A percentile compares a stretch with the other conserved stretches of the same genome.
These are phyloP conservation scores for Gila robusta DNA, from an alignment of 2,797 vertebrate species.

Conservation along the genomic window DNA sequence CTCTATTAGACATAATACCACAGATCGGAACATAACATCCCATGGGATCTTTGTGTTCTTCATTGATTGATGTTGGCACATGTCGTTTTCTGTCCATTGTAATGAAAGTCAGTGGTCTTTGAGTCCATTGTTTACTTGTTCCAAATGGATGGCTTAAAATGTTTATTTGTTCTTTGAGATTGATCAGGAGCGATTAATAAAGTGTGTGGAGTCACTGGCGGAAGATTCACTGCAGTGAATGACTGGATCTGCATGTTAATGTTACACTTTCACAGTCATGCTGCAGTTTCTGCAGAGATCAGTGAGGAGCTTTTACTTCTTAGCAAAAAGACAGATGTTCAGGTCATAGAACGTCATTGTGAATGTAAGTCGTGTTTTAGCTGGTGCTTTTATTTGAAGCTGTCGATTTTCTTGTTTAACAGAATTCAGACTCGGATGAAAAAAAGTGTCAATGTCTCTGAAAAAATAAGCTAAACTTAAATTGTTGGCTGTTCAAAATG, in stretches of 20 bases:
- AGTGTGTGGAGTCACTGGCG: slow-evolving; percentile 14
- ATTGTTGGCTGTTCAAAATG: not conserved
- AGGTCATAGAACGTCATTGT: not conserved
- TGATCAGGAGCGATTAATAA: slow-evolving; percentile 24
- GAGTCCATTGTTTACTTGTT: not conserved
- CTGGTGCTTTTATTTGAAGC: not conserved
- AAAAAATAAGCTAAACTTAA: not conserved
- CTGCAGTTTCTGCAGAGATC: slow-evolving; percentile 19
- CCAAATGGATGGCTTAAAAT: slow-evolving; percentile 9
- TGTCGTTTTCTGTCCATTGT: not conserved
- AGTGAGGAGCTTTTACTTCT: not conserved
- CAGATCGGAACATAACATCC: not conserved
- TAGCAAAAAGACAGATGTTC: not conserved
- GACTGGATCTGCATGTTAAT: slow-evolving; percentile 38
- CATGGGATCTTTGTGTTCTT: not conserved
- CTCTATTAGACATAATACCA: not conserved
- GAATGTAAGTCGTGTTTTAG: not conserved
- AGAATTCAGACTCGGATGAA: not conserved
- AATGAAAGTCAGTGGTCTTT: not conserved
- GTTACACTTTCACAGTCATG: not conserved
- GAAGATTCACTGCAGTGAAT: slow-evolving; percentile 18
- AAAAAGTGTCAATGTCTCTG: not conserved
- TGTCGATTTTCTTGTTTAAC: not conserved
- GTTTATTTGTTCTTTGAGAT: slow-evolving; percentile 4
- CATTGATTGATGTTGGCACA: not conserved